Conservation (phyloP, 2,888 invertebrate species). For the Polyploca ridens region DNA sequence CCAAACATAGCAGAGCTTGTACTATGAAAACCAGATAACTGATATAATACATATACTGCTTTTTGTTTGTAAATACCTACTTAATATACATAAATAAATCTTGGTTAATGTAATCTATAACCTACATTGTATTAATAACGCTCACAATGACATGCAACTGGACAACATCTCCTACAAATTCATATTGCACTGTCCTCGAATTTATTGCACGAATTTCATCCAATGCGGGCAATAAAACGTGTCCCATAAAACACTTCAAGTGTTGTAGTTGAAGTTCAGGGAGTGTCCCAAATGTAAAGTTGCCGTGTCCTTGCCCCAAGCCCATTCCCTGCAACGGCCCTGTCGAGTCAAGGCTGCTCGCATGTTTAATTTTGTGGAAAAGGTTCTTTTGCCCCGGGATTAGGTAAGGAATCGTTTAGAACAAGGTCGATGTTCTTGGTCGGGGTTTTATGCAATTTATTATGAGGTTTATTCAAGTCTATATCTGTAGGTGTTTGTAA, state of each 20-base stretch:
- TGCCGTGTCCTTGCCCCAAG: constrained; percentile 8
- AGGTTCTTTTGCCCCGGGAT: constrained; percentile 21
- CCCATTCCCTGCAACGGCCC: not conserved
- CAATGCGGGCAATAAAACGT: not conserved
- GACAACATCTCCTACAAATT: not conserved
- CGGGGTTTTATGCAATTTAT: constrained; percentile 13
- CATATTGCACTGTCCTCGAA: constrained; percentile 2
- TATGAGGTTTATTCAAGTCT: constrained; percentile 11
- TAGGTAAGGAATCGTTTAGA: not conserved
- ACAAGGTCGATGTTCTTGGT: constrained; percentile 1
- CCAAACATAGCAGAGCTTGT: no score
- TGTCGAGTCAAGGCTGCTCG: constrained; percentile 27
- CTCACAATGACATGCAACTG: not conserved
- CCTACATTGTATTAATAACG: not conserved
- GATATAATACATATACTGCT: no score
- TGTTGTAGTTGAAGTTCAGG: constrained; percentile 4
- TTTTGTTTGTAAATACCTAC: no score
- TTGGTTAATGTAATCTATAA: no score
- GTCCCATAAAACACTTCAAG: constrained; percentile 4
- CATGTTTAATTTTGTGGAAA: constrained; percentile 32
- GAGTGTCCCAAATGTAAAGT: constrained; percentile 6
- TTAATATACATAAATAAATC: no score
- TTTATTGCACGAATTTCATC: not conserved
- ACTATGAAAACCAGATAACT: no score
- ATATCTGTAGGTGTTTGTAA: not conserved